phyloP scores from a whole-genome alignment of 2,797 vertebrate genomes.

The Paedocypris micromegethes region DNA sequence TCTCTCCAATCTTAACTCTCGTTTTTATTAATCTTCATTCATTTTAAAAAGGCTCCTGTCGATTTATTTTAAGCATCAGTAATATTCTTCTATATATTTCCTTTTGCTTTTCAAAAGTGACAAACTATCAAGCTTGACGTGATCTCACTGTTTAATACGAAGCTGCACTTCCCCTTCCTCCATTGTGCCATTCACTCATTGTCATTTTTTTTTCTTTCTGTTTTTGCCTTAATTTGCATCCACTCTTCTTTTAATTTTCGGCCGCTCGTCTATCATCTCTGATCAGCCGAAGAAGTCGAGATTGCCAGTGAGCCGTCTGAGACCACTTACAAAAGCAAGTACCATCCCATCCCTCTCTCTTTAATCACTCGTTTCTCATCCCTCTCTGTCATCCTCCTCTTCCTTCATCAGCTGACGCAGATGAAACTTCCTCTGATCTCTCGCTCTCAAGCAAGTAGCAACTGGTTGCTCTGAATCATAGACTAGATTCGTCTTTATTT shows the following conservation, averaged over 20 bases:
- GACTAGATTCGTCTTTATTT: neutral
- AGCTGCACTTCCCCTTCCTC: neutral
- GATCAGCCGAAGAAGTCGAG: constrained; percentile 61
- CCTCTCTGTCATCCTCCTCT: constrained; percentile 35
- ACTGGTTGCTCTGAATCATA: constrained; percentile 9
- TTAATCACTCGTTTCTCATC: constrained; percentile 9
- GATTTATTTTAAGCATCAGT: too few species aligned
- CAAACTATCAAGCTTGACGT: neutral
- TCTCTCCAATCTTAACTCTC: too few species aligned
- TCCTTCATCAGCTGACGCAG: constrained; percentile 61
- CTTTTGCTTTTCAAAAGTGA: neutral
- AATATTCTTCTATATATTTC: too few species aligned
- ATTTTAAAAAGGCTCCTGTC: too few species aligned
- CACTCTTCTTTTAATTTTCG: constrained; percentile 27
- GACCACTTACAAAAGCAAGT: constrained; percentile 72
- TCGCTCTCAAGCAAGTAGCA: constrained; percentile 69
- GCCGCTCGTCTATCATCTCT: constrained; percentile 47
- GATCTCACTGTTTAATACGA: constrained; percentile 9
- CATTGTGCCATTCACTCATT: constrained; percentile 29
- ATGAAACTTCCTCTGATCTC: constrained; percentile 59
- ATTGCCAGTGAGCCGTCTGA: constrained; percentile 59
- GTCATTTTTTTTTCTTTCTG: constrained; percentile 34
- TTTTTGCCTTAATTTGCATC: constrained; percentile 25
- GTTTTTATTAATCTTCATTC: too few species aligned
- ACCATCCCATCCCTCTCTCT: constrained; percentile 43